A percentile compares a stretch with the other conserved stretches of the same genome.
Evolutionary conservation across 2,888 invertebrate genomes (phyloP).

Genomic region (Xanthorhoe spadicearia): DNA sequence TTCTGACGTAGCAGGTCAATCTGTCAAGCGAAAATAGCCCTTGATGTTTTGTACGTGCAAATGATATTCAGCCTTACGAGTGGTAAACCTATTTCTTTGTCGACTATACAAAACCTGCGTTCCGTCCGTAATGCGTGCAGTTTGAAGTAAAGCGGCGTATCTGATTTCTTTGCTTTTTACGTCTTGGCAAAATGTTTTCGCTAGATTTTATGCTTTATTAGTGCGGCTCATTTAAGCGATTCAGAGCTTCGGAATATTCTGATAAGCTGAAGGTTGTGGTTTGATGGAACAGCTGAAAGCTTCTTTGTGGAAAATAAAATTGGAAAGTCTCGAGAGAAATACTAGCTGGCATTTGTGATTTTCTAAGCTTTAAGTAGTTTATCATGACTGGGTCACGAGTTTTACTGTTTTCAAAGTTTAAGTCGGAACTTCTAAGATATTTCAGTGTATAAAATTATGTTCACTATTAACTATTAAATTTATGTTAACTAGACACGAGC

Average conservation of each 20-base stretch:
- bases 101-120: constrained; percentile 1
- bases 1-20: too few relatives aligned
- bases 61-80: too few relatives aligned
- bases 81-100: neutral
- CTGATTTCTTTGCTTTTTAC: constrained; percentile 62
- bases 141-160: constrained; percentile 59
- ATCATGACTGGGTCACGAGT: too few relatives aligned
- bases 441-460: too few relatives aligned
- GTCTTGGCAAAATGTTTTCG: constrained; percentile 47
- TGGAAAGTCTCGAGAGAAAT: neutral
- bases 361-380: neutral
- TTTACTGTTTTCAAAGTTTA: too few relatives aligned
- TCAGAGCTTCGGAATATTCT: constrained; percentile 26
- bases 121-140: constrained; percentile 36
- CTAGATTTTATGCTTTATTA: constrained; percentile 38
- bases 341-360: neutral
- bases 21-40: too few relatives aligned
- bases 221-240: constrained; percentile 34
- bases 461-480: neutral
- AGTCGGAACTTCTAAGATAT: too few relatives aligned
- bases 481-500: too few relatives aligned
- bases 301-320: constrained; percentile 8
- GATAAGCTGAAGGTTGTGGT: constrained; percentile 30
- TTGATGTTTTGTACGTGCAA: too few relatives aligned
- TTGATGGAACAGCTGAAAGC: constrained; percentile 13